These are phyloP conservation scores for Odobenus rosmarus DNA, from an alignment of 2,113 vertebrate species.

Conservation along the genomic window DNA sequence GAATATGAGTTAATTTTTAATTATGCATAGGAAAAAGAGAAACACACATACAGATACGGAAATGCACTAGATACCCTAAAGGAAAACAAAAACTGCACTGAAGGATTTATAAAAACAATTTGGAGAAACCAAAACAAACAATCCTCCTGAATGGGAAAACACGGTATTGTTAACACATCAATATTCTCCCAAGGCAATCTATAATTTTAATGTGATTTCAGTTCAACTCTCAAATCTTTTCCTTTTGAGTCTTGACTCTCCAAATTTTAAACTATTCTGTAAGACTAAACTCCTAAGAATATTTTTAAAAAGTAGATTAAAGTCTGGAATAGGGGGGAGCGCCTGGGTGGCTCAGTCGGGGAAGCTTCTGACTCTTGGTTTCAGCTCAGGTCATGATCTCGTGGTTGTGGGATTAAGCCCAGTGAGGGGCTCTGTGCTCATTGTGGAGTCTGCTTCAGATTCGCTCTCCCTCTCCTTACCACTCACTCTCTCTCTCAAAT, in stretches of 20 bases:
- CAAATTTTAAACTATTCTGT: not conserved
- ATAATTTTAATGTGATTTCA: not conserved
- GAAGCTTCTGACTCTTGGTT: not conserved
- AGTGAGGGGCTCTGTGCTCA: not conserved
- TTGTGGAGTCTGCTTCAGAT: not conserved
- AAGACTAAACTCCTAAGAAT: not conserved
- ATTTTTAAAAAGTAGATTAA: not conserved
- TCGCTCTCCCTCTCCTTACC: not conserved
- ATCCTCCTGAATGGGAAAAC: not conserved
- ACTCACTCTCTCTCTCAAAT: not conserved
- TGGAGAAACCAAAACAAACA: not conserved
- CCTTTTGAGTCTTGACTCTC: not conserved
- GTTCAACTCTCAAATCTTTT: not conserved
- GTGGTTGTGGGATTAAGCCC: not conserved
- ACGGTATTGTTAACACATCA: not conserved
- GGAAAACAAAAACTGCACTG: not conserved
- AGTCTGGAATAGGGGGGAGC: not conserved
- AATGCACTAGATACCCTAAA: not conserved
- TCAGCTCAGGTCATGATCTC: not conserved
- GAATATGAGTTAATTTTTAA: conserved; percentile 3
- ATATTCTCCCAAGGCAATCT: not conserved
- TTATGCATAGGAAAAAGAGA: not conserved
- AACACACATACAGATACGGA: not conserved
- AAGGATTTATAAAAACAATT: not conserved
- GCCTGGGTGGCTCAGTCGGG: not conserved